Conservation (phyloP, 2,113 vertebrate species). For the Chaetura pelagica region DNA sequence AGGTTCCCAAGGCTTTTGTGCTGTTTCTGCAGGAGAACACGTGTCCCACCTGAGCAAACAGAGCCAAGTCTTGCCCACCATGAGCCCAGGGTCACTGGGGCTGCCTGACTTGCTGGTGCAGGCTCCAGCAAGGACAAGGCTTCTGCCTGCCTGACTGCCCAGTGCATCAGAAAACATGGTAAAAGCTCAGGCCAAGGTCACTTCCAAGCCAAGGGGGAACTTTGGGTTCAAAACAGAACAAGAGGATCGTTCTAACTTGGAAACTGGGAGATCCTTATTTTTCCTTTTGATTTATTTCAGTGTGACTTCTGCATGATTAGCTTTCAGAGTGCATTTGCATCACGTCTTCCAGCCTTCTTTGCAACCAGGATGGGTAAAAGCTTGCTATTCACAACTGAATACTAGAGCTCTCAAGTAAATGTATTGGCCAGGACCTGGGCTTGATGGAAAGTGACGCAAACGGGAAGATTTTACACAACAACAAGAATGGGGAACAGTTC, state of each 20-base stretch:
- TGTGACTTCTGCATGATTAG: background rate
- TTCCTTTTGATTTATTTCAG: background rate
- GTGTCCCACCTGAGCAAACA: background rate
- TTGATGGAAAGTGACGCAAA: background rate
- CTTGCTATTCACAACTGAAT: background rate
- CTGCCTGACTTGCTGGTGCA: fast-evolving
- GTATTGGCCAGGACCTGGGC: background rate
- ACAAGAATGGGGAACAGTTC: background rate
- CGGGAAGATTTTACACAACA: background rate
- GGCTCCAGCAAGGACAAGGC: background rate
- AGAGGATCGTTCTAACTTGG: background rate
- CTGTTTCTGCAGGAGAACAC: background rate
- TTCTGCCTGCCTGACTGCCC: background rate
- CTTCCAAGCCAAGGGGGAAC: background rate
- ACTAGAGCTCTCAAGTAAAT: background rate
- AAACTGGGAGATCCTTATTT: background rate
- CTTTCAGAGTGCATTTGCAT: background rate
- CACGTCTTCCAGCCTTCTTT: background rate
- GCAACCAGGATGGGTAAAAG: background rate
- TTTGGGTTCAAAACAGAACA: background rate
- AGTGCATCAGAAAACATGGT: background rate
- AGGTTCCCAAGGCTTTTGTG: background rate
- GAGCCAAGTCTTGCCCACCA: background rate
- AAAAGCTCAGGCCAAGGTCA: background rate
- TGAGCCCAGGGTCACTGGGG: background rate